Evolutionary conservation across 2,113 vertebrate genomes (phyloP).

Genomic region (Apistogramma diplotaenia): DNA sequence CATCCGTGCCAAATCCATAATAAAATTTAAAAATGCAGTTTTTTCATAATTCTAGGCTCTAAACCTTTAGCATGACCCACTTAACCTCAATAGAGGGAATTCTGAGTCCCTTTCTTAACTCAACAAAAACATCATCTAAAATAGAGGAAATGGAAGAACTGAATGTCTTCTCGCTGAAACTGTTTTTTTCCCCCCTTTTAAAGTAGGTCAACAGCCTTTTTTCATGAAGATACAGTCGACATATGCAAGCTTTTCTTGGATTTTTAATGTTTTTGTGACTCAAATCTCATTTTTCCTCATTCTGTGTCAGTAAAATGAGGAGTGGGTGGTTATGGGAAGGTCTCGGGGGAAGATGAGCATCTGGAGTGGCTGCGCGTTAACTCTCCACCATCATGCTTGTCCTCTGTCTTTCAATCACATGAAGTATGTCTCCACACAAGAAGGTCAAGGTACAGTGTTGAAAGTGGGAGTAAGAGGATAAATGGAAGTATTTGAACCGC

Average conservation of each 20-base stretch:
- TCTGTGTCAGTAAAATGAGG: conserved; percentile 61
- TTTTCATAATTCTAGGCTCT: not conserved
- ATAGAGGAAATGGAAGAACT: conserved; percentile 9
- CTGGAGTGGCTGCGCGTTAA: conserved; percentile 65
- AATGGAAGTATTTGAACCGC: not conserved
- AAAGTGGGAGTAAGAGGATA: not conserved
- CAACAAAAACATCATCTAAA: conserved; percentile 35
- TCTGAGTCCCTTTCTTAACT: conserved; percentile 1
- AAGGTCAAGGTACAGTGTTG: not conserved
- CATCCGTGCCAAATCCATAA: not conserved
- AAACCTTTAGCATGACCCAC: conserved; percentile 21
- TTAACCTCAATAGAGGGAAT: conserved; percentile 19
- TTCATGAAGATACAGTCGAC: conserved; percentile 61
- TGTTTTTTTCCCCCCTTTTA: conserved; percentile 30
- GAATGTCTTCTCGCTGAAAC: conserved; percentile 43
- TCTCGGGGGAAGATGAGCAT: conserved; percentile 65
- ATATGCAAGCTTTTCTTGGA: conserved; percentile 49
- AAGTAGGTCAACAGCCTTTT: conserved; percentile 76
- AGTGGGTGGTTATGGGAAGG: conserved; percentile 63
- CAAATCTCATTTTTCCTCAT: conserved; percentile 64
- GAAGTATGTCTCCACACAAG: conserved; percentile 27
- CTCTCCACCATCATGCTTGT: conserved; percentile 32
- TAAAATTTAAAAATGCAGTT: not conserved
- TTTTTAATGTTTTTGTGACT: conserved; percentile 70
- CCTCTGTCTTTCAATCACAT: conserved; percentile 38